Evolutionary conservation across 2,113 vertebrate genomes (phyloP).

Genomic region (Nipponia nippon): DNA sequence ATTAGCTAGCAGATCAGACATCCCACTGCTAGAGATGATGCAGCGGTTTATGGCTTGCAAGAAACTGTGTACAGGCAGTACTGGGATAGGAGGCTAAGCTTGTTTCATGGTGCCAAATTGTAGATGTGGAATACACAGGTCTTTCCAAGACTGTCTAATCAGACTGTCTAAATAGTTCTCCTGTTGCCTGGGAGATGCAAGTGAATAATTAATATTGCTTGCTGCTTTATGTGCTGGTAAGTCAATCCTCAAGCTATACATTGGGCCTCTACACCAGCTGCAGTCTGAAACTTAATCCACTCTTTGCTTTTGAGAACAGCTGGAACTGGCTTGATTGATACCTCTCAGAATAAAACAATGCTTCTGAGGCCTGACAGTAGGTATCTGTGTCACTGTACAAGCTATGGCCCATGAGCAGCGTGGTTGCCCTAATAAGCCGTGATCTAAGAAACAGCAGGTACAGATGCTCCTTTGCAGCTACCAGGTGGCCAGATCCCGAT

Average conservation of each 20-base stretch:
- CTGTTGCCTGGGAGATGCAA: neutral
- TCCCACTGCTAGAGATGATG: neutral
- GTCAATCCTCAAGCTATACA: neutral
- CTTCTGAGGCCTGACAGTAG: neutral
- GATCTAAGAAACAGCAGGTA: neutral
- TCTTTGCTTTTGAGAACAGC: neutral
- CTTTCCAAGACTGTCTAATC: neutral
- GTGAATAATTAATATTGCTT: conserved; percentile 52
- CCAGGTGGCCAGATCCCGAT: neutral
- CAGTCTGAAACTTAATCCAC: conserved; percentile 8
- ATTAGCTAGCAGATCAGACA: too few species aligned
- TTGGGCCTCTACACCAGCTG: neutral
- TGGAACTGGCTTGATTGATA: neutral
- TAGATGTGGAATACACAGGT: neutral
- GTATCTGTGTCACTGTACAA: neutral
- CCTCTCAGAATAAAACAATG: neutral
- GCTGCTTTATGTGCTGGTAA: conserved; percentile 1
- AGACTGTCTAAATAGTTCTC: neutral
- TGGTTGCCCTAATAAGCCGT: neutral
- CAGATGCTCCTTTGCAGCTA: neutral
- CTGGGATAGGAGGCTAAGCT: neutral
- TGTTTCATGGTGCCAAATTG: neutral
- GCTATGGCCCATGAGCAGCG: neutral
- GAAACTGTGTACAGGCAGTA: accelerated
- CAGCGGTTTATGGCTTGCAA: neutral